Percentiles rank a stretch among this genome's conserved stretches.
phyloP scores from a whole-genome alignment of 2,113 vertebrate species.

The Carlito syrichta region DNA sequence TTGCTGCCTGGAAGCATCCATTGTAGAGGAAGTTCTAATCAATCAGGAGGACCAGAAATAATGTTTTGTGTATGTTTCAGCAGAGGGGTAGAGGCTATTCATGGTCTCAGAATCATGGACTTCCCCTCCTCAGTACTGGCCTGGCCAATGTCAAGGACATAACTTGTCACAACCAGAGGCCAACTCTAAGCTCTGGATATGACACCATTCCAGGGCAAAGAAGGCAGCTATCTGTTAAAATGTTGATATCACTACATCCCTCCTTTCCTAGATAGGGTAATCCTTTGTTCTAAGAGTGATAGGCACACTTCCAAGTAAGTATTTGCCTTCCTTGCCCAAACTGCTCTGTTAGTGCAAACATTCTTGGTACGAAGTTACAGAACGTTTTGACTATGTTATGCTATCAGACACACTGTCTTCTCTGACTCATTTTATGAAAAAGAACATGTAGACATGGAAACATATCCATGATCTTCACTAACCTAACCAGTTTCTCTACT shows the following conservation, averaged over 20 bases:
- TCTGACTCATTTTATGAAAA: not conserved
- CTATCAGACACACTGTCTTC: not conserved
- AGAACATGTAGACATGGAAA: not conserved
- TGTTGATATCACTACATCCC: no score
- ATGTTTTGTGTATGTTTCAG: not conserved
- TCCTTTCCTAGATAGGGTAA: not conserved
- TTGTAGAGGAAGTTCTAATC: not conserved
- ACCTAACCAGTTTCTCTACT: not conserved
- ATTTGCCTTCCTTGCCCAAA: not conserved
- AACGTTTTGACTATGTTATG: not conserved
- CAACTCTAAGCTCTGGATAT: not conserved
- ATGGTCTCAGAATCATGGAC: not conserved
- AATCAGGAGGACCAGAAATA: not conserved
- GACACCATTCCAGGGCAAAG: not conserved
- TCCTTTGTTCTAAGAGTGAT: not conserved
- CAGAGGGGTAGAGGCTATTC: not conserved
- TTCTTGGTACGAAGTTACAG: not conserved
- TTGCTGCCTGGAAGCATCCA: not conserved
- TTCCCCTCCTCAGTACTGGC: not conserved
- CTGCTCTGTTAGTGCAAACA: not conserved
- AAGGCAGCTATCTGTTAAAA: not conserved
- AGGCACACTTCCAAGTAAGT: not conserved
- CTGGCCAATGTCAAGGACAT: not conserved
- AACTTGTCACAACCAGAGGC: not conserved
- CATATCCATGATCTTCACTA: not conserved